Evolutionary conservation across 2,888 invertebrate genomes (phyloP).

Genomic region (Prostheceraeus crozeri): DNA sequence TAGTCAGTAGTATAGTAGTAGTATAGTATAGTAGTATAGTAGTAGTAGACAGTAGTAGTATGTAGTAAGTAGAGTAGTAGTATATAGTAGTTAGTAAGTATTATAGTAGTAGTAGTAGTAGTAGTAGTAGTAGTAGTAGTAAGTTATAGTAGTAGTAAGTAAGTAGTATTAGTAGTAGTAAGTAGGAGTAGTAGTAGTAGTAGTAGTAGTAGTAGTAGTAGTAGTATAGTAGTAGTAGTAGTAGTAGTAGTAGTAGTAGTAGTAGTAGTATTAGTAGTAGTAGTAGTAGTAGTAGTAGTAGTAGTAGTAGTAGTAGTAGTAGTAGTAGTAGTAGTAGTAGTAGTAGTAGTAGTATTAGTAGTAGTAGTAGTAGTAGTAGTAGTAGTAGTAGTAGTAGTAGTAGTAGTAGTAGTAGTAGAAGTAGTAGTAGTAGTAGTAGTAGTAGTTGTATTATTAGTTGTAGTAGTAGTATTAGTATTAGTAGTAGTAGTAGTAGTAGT

Average conservation of each 20-base stretch:
- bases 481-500: not conserved
- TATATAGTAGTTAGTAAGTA: no score
- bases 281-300: conserved; percentile 8
- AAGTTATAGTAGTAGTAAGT: no score
- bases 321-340: not conserved
- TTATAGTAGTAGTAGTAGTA: no score
- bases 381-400: not conserved
- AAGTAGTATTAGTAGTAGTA: no score
- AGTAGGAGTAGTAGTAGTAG: no score
- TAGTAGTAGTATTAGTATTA: not conserved
- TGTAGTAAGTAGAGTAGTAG: no score
- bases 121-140: no score
- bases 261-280: not conserved
- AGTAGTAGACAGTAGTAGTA: no score
- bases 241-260: not conserved
- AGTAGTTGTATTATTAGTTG: not conserved
- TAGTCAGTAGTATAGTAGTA: no score
- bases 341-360: not conserved
- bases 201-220: no score
- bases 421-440: not conserved
- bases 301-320: not conserved
- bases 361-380: conserved; percentile 4
- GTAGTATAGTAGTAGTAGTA: no score
- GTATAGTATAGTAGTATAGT: no score
- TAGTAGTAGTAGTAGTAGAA: not conserved